Evolutionary conservation across 2,113 vertebrate species (phyloP), one percentile per base, ranked within the genome.

Genomic region (Odocoileus hemionus): DNA sequence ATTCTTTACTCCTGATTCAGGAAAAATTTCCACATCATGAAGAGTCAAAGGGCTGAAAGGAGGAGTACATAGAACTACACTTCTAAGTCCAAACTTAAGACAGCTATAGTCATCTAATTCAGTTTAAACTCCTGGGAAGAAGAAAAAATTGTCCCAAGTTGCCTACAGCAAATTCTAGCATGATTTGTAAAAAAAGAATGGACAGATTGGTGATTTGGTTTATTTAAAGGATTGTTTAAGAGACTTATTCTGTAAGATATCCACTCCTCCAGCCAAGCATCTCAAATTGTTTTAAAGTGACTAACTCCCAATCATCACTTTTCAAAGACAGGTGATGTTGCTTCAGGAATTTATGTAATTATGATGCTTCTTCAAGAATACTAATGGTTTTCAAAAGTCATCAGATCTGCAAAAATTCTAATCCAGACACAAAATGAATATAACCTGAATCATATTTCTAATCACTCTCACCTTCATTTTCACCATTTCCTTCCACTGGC

Each of bases 231-330:
- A 86, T 55, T 96, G 23, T 43, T 11, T 80, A 82, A 91, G 33
- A 70, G 30, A 52, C 7, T 89, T 89, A 76, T 50, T 91, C 88
- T 64, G 1, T 33, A 67, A 87, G 52, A 82, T 90, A 88, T 86
- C 30, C 80, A 76, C 47, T 96, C 8, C 79, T 9, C 14, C 52
- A 92, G 61, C 26, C 43, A 89, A 90, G 8, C 16, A 70, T 80
- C 30, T 95, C 91, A 93, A 84, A 33, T 90, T 87, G 23, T 55
- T 96, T 96, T 84, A 94, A 96, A 92, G 60, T 87, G 23, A 79
- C 45, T 83, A 76, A 89, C 5, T 88, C 19, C 30, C 8, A 89
- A 58, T 9, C 11, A 95, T 11, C 7, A 23, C 15, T 6, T 95
- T 93, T 96, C 30, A 74, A 94, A 95, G 16, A 76, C 7, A 91